Conservation (phyloP, 2,888 invertebrate species). For the Drosophila picticornis region DNA sequence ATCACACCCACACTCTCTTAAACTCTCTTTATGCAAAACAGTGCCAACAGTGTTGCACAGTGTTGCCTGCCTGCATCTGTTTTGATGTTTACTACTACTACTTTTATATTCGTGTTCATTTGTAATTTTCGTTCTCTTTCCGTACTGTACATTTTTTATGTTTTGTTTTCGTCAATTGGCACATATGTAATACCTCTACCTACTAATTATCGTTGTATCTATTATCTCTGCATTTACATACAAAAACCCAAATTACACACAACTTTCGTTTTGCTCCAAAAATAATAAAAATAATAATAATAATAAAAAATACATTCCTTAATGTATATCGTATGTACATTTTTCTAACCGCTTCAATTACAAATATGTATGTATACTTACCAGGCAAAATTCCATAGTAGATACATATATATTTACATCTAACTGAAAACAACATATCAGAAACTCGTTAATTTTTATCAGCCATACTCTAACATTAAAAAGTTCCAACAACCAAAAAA, state of each 20-base stretch:
- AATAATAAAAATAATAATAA: conserved; percentile 12
- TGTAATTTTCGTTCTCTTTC: conserved; percentile 66
- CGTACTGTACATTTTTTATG: conserved; percentile 66
- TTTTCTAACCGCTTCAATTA: conserved; percentile 73
- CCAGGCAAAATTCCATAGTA: conserved; percentile 63
- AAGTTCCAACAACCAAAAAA: conserved; percentile 19
- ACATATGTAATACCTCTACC: conserved; percentile 54
- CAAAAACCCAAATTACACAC: conserved; percentile 36
- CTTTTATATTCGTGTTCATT: conserved; percentile 58
- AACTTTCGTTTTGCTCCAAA: conserved; percentile 44
- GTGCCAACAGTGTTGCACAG: conserved; percentile 19
- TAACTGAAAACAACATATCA: conserved; percentile 46
- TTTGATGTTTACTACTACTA: conserved; percentile 49
- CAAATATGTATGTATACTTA: conserved; percentile 47
- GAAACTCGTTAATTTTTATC: conserved; percentile 48
- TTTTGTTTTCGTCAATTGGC: conserved; percentile 75
- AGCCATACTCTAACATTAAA: conserved; percentile 43
- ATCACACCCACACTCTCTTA: conserved; percentile 8
- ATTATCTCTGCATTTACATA: conserved; percentile 66
- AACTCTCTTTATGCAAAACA: conserved; percentile 13
- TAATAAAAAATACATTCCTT: conserved; percentile 37
- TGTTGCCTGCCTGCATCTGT: conserved; percentile 44
- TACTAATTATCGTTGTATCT: conserved; percentile 78
- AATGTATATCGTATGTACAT: conserved; percentile 71
- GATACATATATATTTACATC: conserved; percentile 47